Percentiles rank a stretch among this genome's conserved stretches.
phyloP scores from a whole-genome alignment of 2,797 vertebrate genomes.

The Protonibea diacanthus region DNA sequence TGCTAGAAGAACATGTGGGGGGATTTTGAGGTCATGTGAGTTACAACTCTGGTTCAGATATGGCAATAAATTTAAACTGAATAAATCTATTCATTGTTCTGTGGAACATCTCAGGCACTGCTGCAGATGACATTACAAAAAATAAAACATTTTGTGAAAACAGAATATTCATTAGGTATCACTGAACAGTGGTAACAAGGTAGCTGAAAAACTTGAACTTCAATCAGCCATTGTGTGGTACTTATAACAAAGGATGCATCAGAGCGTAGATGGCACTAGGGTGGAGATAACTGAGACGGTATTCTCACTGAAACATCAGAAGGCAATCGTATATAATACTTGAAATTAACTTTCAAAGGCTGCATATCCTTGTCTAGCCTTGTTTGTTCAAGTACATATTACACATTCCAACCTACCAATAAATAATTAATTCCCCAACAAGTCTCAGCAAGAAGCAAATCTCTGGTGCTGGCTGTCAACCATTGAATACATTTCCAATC shows the following conservation, averaged over 20 bases:
- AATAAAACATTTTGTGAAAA: background rate
- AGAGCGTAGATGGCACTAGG: background rate
- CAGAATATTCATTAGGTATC: background rate
- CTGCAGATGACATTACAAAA: background rate
- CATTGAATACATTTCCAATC: background rate
- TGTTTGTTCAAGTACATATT: background rate
- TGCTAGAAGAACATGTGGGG: background rate
- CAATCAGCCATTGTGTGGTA: background rate
- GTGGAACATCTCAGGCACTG: background rate
- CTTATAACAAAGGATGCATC: background rate
- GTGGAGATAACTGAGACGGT: background rate
- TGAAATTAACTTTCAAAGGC: background rate
- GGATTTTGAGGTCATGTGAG: slow-evolving; percentile 2
- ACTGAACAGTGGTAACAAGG: background rate
- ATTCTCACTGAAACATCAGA: background rate
- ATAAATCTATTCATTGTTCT: background rate
- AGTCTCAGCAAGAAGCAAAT: background rate
- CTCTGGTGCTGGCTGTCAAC: background rate
- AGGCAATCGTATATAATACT: background rate
- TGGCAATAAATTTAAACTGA: background rate
- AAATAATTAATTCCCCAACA: background rate
- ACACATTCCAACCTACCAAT: background rate
- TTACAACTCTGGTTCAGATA: background rate
- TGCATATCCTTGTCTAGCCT: no score
- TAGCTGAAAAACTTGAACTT: background rate